Evolutionary conservation across 2,888 invertebrate genomes (phyloP), one percentile per base, ranked within the genome.

Genomic region (Drosophila longiperda): DNA sequence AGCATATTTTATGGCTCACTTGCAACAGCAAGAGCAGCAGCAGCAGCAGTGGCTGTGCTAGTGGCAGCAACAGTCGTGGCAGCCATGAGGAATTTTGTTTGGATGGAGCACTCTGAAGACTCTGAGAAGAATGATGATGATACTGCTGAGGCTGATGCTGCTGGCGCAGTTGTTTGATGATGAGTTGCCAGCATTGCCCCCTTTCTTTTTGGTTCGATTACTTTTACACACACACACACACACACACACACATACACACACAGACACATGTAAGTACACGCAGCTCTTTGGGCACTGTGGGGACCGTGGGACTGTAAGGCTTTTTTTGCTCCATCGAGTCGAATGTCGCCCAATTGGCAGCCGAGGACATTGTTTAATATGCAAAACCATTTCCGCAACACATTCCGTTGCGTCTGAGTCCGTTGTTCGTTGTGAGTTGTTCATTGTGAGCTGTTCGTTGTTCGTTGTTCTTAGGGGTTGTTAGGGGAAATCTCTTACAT

Each of bases 301-400:
- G 48, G 60, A 50, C 55, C 42, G 29, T 20, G 59, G 59, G 64
- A 65, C 64, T 63, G 29, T 23, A 45, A 48, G 49, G 45, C 54
- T 58, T 55, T 64, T 57, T 55, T 66, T 59, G 32, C 57, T 33
- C 61, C 32, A 73, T 50, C 34, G 45, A 65, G 57, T 69, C 70
- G 75, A 75, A 78, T 89, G 85, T 85, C 88, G 90, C 90, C 80
- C 86, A 80, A 90, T 89, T 89, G 86, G 78, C 87, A 80, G 78
- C 71, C 78, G 57, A 73, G 80, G 85, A 90, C 85, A 87, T 89
- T 90, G 90, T 90, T 88, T 89, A 88, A 89, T 88, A 88, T 88
- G 88, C 88, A 88, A 88, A 88, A 89, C 88, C 90, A 88, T 90
- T 90, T 88, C 88, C 90, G 85, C 78, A 73, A 66, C 81, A 68